Conservation (phyloP, 2,797 vertebrate species). For the Sciaenops ocellatus region DNA sequence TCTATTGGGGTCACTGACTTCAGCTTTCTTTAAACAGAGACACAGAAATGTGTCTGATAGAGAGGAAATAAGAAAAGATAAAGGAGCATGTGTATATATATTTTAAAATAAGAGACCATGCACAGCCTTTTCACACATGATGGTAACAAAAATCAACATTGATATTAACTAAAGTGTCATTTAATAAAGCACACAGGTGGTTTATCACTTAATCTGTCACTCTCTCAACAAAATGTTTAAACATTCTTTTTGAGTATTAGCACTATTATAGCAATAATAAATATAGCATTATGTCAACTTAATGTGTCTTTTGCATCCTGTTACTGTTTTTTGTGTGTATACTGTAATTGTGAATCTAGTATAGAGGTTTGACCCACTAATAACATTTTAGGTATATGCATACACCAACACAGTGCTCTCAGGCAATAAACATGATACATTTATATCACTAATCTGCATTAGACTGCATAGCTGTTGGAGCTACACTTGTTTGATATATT, state of each 20-base stretch:
- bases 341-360: background rate
- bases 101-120: slow-evolving; percentile 1
- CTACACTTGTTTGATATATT: background rate
- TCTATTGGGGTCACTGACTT: background rate
- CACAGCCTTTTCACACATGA: background rate
- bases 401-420: background rate
- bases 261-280: no score
- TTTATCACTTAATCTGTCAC: no score
- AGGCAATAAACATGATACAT: background rate
- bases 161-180: background rate
- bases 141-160: background rate
- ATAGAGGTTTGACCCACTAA: background rate
- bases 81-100: background rate
- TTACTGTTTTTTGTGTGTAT: background rate
- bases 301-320: background rate
- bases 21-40: background rate
- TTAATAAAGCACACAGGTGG: background rate
- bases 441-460: background rate
- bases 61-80: background rate
- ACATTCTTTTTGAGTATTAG: no score
- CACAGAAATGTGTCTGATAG: background rate
- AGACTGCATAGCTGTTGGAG: background rate
- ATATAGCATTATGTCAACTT: background rate
- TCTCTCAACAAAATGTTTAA: no score
- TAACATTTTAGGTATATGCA: slow-evolving; percentile 3